Base-by-base conservation (phyloP, 2,113 vertebrate genomes). In the Gavia stellata region DNA sequence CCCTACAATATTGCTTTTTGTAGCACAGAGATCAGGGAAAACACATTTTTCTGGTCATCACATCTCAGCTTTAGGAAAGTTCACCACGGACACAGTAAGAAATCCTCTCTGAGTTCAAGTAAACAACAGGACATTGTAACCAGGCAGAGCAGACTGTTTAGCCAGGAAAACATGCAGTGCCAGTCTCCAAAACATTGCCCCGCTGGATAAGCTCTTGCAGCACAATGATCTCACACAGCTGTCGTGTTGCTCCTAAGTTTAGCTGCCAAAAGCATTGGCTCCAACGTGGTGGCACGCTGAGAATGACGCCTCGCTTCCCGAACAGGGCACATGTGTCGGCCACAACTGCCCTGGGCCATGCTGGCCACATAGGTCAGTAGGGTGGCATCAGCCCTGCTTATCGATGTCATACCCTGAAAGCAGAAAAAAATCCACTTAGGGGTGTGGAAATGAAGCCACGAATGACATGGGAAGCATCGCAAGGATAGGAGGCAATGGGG, bases 81-180 rank as follows among this genome's bases (percentile, higher is more conserved):
- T 91, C 68, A 28, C 14, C 18, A 33, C 3, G 5, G 20, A 56
- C 86, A 34, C 24, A 40, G 38, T 52, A 73, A 94, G 78, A 93
- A 90, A 81, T 74, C 82, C 71, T 50, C 36, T 75, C 45, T 38
- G 45, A 96, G 75, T 45, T 94, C 58, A 79, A 73, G 45, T 81
- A 94, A 93, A 95, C 90, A 94, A 83, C 90, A 93, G 63, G 49
- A 10, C 67, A 55, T 92, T 88, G 92, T 95, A 86, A 94, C 78
- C 78, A 94, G 81, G 94, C 93, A 94, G 55, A 78, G 47, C 29
- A 75, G 74, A 77, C 40, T 72, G 49, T 90, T 95, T 66, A 74
- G 73, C 81, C 53, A 53, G 65, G 62, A 68, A 94, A 96, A 90
- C 66, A 94, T 10, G 21, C 58, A 29, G 62, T 73, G 85, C 93